These are phyloP conservation scores for Leucoma salicis DNA, from an alignment of 2,888 invertebrate species.

Conservation along the genomic window DNA sequence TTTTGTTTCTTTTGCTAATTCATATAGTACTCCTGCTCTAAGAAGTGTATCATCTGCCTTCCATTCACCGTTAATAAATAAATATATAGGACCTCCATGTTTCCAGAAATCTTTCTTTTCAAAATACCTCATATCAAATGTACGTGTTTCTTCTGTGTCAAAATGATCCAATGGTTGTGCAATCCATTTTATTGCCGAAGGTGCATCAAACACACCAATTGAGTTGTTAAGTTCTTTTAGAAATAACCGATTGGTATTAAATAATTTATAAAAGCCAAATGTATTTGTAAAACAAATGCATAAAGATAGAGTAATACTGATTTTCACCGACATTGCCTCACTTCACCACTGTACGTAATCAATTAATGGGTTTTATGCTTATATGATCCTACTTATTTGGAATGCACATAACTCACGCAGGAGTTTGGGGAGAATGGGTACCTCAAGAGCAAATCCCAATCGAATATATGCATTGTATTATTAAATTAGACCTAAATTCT, in stretches of 20 bases:
- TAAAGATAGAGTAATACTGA: slow-evolving; percentile 28
- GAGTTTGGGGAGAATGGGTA: slow-evolving; percentile 1
- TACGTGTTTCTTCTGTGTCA: slow-evolving; percentile 44
- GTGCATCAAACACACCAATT: slow-evolving; percentile 2
- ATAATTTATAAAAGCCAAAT: slow-evolving; percentile 40
- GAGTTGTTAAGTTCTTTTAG: slow-evolving; percentile 39
- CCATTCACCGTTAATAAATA: slow-evolving; percentile 64
- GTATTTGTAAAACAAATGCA: slow-evolving; percentile 32
- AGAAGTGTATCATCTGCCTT: slow-evolving; percentile 48
- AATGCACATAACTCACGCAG: not conserved
- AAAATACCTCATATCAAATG: slow-evolving; percentile 67
- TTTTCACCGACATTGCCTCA: slow-evolving; percentile 25
- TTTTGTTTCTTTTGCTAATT: slow-evolving; percentile 64
- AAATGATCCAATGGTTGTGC: slow-evolving; percentile 66
- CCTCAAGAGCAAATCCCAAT: no score
- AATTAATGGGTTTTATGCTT: not conserved
- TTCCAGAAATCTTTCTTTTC: slow-evolving; percentile 56
- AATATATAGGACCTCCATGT: slow-evolving; percentile 54
- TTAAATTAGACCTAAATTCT: no score
- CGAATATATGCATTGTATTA: no score
- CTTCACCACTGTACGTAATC: not conserved
- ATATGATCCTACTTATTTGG: not conserved
- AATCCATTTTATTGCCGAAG: slow-evolving; percentile 48
- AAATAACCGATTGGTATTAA: slow-evolving; percentile 45
- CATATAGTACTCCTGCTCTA: slow-evolving; percentile 54